Evolutionary conservation across 2,888 invertebrate genomes (phyloP).

Genomic region (Meghimatium bilineatum): DNA sequence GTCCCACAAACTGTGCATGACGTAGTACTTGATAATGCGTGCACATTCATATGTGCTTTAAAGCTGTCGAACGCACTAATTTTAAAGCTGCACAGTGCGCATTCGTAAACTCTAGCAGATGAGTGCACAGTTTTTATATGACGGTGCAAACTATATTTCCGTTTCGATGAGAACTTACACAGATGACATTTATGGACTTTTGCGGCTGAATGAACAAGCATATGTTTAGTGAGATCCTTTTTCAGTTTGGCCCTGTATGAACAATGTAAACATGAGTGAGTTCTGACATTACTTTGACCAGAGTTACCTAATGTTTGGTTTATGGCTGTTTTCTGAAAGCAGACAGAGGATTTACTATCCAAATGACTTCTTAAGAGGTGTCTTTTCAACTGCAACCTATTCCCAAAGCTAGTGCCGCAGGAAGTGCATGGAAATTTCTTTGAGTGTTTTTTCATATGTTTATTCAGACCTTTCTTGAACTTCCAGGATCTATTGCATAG

Average conservation of each 20-base stretch:
- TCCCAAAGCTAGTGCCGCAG: not conserved
- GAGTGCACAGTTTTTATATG: conserved; percentile 32
- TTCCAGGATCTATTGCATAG: not conserved
- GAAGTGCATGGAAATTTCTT: not conserved
- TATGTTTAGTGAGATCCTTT: conserved; percentile 29
- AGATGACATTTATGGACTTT: conserved; percentile 27
- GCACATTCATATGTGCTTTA: conserved; percentile 29
- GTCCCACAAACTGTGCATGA: conserved; percentile 24
- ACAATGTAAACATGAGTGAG: conserved; percentile 7
- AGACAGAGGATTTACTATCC: not conserved
- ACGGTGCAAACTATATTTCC: conserved; percentile 30
- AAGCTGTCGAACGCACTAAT: conserved; percentile 33
- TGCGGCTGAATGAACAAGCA: conserved; percentile 25
- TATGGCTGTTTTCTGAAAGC: not conserved
- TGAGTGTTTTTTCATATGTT: conserved; percentile 19
- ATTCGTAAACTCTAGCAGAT: conserved; percentile 15
- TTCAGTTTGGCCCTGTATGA: conserved; percentile 30
- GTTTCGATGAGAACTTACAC: conserved; percentile 34
- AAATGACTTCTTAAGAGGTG: not conserved
- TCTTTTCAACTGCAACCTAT: not conserved
- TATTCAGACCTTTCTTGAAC: conserved; percentile 8
- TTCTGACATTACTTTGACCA: not conserved
- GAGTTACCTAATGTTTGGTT: not conserved
- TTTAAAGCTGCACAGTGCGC: conserved; percentile 28
- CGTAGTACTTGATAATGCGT: not conserved